These are phyloP conservation scores for Phaetusa simplex DNA, from an alignment of 2,113 vertebrate species.

Conservation along the genomic window DNA sequence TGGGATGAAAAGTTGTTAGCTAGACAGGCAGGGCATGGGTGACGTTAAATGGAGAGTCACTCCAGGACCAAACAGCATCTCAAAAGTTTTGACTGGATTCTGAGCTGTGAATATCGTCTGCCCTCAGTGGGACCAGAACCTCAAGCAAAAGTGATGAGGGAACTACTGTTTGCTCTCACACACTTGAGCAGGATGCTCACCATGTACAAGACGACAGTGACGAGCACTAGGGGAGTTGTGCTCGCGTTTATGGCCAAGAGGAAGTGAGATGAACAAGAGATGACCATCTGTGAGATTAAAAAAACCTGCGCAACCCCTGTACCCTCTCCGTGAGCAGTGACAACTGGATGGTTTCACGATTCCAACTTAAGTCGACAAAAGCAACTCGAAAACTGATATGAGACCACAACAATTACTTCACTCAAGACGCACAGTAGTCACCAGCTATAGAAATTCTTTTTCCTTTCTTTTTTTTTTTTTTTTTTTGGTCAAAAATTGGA, in stretches of 20 bases:
- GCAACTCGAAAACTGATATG: not conserved
- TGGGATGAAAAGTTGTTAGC: not conserved
- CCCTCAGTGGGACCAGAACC: not conserved
- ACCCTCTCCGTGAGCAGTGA: not conserved
- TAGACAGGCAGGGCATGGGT: not conserved
- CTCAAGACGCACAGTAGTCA: not conserved
- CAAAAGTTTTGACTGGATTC: not conserved
- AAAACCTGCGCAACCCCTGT: not conserved
- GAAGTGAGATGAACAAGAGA: not conserved
- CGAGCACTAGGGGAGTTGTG: not conserved
- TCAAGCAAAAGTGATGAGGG: not conserved
- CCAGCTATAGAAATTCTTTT: not conserved
- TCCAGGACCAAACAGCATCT: not conserved
- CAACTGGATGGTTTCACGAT: not conserved
- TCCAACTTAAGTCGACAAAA: not conserved
- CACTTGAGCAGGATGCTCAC: not conserved
- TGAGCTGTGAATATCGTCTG: not conserved
- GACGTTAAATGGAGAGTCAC: not conserved
- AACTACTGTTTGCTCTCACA: not conserved
- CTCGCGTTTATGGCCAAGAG: not conserved
- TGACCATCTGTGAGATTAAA: not conserved
- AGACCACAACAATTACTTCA: not conserved
- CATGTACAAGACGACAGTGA: not conserved
- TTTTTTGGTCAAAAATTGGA: not conserved
- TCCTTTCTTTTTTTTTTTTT: no score